Evolutionary conservation across 2,797 vertebrate species (phyloP), one percentile per base, ranked within the genome.

Genomic region (Cossypha heuglini): DNA sequence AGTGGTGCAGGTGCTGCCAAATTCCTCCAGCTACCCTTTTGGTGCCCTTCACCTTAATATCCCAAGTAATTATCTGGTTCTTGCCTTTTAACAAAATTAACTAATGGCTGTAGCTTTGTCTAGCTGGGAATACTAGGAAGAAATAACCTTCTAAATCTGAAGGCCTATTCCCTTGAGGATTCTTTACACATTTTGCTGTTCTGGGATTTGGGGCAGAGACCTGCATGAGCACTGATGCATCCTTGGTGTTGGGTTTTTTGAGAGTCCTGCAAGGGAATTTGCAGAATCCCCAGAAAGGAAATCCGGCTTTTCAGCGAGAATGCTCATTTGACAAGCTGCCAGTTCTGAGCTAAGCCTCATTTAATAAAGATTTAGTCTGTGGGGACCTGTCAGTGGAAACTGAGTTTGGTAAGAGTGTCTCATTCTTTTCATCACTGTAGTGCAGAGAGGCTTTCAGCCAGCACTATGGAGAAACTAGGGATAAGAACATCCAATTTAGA

Each of bases 341-440:
- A 97, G 94, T 95, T 96, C 93, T 94, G 95, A 95, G 93, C 94
- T 96, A 95, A 97, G 96, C 96, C 93, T 96, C 96, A 92, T 97
- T 97, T 97, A 97, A 97, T 97, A 96, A 96, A 95, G 94, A 96
- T 95, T 97, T 96, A 94, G 91, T 97, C 96, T 95, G 79, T 95
- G 74, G 96, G 89, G 96, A 96, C 88, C 88, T 94, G 94, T 96
- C 94, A 95, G 81, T 95, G 89, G 90, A 93, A 96, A 93, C 96
- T 80, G 91, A 94, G 91, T 96, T 97, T 93, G 91, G 88, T 95
- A 89, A 96, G 95, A 73, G 91, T 62, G 91, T 91, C 94, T 96
- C 91, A 76, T 93, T 96, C 95, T 96, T 96, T 96, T 94, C 80
- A 87, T 96, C 8, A 0, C 86, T 83, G 85, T 90, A 92, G 89